Evolutionary conservation across 1,140 invertebrate genomes (phyloP).

Genomic region (Pantala flavescens): DNA sequence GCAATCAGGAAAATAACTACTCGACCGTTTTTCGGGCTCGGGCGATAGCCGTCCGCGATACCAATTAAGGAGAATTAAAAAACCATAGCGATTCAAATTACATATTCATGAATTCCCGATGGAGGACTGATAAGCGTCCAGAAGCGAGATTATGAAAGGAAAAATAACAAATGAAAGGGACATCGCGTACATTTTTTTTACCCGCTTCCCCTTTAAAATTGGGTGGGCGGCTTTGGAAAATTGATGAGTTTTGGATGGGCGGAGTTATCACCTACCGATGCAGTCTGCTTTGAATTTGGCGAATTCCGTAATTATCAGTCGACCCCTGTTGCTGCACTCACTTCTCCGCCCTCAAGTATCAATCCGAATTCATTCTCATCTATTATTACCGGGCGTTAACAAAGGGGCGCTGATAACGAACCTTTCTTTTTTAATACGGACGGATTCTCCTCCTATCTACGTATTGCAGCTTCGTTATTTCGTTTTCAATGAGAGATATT

Average conservation of each 20-base stretch:
- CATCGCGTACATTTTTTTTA: not conserved
- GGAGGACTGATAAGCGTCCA: not conserved
- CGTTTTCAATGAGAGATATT: too few relatives aligned
- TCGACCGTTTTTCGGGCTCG: not conserved
- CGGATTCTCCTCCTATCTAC: too few relatives aligned
- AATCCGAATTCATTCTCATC: not conserved
- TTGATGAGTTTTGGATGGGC: not conserved
- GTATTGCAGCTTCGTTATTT: too few relatives aligned
- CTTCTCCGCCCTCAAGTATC: not conserved
- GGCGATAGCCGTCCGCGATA: not conserved
- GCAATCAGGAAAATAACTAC: slow-evolving; percentile 9
- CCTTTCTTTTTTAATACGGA: too few relatives aligned
- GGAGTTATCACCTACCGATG: not conserved
- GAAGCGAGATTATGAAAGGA: not conserved
- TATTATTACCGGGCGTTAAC: not conserved
- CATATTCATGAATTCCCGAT: slow-evolving; percentile 6
- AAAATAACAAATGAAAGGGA: slow-evolving; percentile 10
- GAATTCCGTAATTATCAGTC: not conserved
- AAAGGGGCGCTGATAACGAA: too few relatives aligned
- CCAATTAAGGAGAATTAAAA: not conserved
- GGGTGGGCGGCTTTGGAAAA: not conserved
- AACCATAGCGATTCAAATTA: slow-evolving; percentile 1
- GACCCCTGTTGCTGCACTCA: not conserved
- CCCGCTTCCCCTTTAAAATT: not conserved
- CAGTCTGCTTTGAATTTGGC: not conserved